Base-by-base conservation (phyloP, 1,140 invertebrate genomes). In the Daktulosphaira vitifoliae region DNA sequence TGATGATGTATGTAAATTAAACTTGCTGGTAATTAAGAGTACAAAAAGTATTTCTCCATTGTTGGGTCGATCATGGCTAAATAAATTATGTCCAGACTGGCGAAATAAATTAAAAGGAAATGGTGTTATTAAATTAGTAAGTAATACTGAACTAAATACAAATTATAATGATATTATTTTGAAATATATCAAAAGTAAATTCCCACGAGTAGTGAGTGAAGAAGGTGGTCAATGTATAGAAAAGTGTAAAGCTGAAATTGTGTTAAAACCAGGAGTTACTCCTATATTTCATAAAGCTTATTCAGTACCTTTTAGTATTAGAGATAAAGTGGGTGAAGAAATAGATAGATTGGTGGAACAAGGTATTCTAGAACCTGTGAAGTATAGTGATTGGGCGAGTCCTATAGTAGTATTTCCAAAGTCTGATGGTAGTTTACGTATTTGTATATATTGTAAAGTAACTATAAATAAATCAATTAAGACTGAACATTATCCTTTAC, bases 361-460 rank as follows among this genome's bases (percentile, higher is more conserved):
- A 33, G 16, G 2, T 33, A 13, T 26, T 4, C n/a, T 44, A 16
- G 39, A 44, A 44, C n/a, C n/a, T 7, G 39, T 44, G 4, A 16
- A 7, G n/a, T 44, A 33, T 44, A 44, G n/a, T 16, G n/a, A 77
- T 37, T 79, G 76, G 75, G 76, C 73, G 9, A 72, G 75, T 13
- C 76, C 78, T 7, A 53, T 78, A 23, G 72, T 78, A 1, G 67
- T 72, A 1, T 70, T 76, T 3, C 71, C 71, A 48, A 78, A 77
- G 68, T 8, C 69, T 9, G 72, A 77, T 68, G 74, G 74, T 18
- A 62, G 49, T 33, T 69, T 74, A 4, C 59, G 75, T 18, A 44
- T 77, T 0, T 77, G 74, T 65, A 73, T 70, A 13, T 75, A 78
- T 68, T 79, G 73, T 65, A 74, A 72, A 68, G 18, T 68, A n/a